Conservation (phyloP, 35 echinoderm and acorn worm genomes). For the Heliocidaris erythrogramma region DNA sequence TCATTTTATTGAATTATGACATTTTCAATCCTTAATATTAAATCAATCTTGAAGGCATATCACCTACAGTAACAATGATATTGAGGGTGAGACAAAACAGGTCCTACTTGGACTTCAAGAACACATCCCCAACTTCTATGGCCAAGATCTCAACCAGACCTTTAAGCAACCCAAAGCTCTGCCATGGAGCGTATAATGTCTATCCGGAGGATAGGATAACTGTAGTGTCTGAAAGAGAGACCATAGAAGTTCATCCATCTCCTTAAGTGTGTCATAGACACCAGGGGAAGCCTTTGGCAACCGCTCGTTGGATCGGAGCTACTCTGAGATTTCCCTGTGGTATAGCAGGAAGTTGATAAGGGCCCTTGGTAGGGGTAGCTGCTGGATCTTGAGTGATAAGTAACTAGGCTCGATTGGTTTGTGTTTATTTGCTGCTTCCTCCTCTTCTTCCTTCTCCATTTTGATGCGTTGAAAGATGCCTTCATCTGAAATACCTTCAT, state of each 20-base stretch:
- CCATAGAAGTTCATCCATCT: neutral
- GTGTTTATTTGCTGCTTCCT: constrained; percentile 28
- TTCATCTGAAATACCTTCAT: no score
- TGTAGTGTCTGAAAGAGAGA: no score
- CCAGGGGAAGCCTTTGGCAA: neutral
- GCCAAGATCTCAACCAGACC: neutral
- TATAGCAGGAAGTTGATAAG: constrained; percentile 84
- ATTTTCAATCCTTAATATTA: no score
- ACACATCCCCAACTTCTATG: no score
- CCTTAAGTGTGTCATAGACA: neutral
- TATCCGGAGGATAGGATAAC: no score
- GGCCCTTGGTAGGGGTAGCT: constrained; percentile 78
- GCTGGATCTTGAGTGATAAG: constrained; percentile 72
- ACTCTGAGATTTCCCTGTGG: constrained; percentile 60
- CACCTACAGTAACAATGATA: no score
- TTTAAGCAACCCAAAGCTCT: neutral
- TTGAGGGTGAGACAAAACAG: no score
- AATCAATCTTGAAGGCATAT: no score
- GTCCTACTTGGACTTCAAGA: no score
- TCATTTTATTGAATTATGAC: no score
- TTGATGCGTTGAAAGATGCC: constrained; percentile 77
- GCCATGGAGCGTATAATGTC: neutral
- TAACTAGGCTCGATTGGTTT: constrained; percentile 71
- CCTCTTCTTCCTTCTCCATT: constrained; percentile 58
- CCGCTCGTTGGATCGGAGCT: neutral